Evolutionary conservation across 2,113 vertebrate species (phyloP).

Genomic region (Osmerus eperlanus): DNA sequence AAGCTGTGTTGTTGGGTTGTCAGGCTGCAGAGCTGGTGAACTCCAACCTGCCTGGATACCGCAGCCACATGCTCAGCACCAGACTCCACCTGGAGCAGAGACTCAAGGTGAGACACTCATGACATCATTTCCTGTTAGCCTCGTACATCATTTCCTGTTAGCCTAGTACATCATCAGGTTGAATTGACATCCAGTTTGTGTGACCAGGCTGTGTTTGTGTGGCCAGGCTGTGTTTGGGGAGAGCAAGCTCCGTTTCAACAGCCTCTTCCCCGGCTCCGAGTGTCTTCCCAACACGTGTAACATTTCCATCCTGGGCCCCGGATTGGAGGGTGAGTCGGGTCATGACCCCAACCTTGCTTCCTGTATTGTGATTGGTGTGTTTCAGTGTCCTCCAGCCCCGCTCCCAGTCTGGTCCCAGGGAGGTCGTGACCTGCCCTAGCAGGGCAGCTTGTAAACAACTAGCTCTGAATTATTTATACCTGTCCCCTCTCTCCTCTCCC

Average conservation of each 20-base stretch:
- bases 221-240: slow-evolving; percentile 79
- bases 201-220: background rate
- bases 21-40: slow-evolving; percentile 92
- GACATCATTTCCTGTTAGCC: background rate
- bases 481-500: slow-evolving; percentile 5
- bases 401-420: slow-evolving; percentile 27
- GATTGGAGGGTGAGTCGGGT: slow-evolving; percentile 77
- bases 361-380: slow-evolving; percentile 10
- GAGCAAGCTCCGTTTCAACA: slow-evolving; percentile 81
- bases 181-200: background rate
- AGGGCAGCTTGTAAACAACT: slow-evolving; percentile 54
- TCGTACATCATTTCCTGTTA: background rate
- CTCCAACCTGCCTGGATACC: slow-evolving; percentile 75
- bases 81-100: slow-evolving; percentile 84
- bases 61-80: slow-evolving; percentile 78
- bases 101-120: slow-evolving; percentile 71
- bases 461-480: slow-evolving; percentile 56
- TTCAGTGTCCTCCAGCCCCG: slow-evolving; percentile 33
- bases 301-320: slow-evolving; percentile 83
- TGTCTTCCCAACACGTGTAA: slow-evolving; percentile 92
- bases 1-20: background rate
- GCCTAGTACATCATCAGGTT: background rate
- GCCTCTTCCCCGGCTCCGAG: slow-evolving; percentile 73
- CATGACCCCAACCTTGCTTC: background rate
- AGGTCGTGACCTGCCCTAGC: slow-evolving; percentile 44